Base-by-base conservation (phyloP, 2,888 invertebrate genomes). In the Hetaerina titia region DNA sequence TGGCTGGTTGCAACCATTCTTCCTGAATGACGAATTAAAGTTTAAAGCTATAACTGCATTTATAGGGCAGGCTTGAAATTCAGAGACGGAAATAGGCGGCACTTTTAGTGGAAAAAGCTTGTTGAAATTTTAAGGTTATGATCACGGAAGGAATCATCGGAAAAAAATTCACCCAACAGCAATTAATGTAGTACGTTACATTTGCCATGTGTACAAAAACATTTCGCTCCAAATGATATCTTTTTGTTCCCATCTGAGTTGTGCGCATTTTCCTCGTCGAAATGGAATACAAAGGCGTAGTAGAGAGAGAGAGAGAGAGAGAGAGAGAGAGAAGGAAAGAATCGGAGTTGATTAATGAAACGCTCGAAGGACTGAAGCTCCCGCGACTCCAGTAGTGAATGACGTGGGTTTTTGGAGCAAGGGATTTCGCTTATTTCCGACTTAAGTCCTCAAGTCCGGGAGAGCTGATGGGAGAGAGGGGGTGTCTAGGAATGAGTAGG, bases 341-440 rank as follows among this genome's bases (percentile, higher is more conserved):
- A 81, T 89, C 89, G 89, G 58, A n/a, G 56, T 81, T 81, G 31
- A 81, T 81, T 81, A 81, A 81, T 81, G 81, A 81, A 81, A 81
- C 13, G 31, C 81, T 69, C 22, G n/a, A 69, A 81, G 31, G 81
- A 13, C 13, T 15, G 31, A 31, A 69, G n/a, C n/a, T 22, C 69
- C 69, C 69, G n/a, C 69, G 31, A 69, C 19, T 69, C 69, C 5
- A n/a, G 22, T 45, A 89, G 22, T 58, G n/a, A 89, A 57, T 89
- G 81, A 81, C 89, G 89, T n/a, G 89, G 89, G 56, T 9, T 89
- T 89, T 57, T 57, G 22, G 56, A 45, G 88, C 7, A 22, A 88
- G 81, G 57, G 58, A 89, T 8, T 57, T 89, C 57, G 81, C 31
- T 89, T 89, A 57, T 89, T 89, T 89, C 56, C 58, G 56, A 57